Conservation (phyloP, 1,140 invertebrate genomes). For the Heliconius melpomene region DNA sequence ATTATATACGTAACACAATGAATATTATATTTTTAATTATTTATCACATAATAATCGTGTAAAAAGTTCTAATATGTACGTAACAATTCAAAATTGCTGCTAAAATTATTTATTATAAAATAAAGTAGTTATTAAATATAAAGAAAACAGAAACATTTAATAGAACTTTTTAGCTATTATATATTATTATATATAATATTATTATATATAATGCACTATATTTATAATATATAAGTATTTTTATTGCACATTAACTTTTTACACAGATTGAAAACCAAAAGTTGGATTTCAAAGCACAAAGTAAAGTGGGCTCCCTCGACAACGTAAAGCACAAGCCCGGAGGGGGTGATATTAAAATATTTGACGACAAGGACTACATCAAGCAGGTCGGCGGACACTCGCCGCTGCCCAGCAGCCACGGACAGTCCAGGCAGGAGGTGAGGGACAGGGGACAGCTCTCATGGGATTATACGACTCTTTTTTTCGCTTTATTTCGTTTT, state of each 20-base stretch:
- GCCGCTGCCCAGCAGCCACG: conserved; percentile 83
- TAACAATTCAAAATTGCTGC: neutral
- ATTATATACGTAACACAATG: neutral
- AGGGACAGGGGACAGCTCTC: conserved; percentile 46
- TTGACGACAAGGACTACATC: conserved; percentile 96
- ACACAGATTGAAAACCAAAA: conserved; percentile 93
- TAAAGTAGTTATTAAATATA: neutral
- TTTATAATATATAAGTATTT: conserved; percentile 18
- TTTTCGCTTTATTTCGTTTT: conserved; percentile 34
- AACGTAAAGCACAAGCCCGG: conserved; percentile 97
- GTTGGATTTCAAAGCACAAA: conserved; percentile 91
- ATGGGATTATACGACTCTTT: conserved; percentile 38
- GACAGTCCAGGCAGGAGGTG: conserved; percentile 86
- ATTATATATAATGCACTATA: conserved; percentile 20
- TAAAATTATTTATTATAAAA: neutral
- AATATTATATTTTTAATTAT: neutral
- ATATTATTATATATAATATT: no score
- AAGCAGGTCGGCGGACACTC: conserved; percentile 87
- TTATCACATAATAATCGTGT: neutral
- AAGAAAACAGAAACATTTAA: neutral
- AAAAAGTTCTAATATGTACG: neutral
- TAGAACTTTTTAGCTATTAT: conserved; percentile 1
- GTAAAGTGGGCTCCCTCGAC: conserved; percentile 94
- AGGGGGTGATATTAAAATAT: conserved; percentile 96
- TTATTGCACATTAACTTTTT: conserved; percentile 65